These are phyloP conservation scores for Helogale parvula DNA, from an alignment of 2,113 vertebrate genomes.

Conservation along the genomic window DNA sequence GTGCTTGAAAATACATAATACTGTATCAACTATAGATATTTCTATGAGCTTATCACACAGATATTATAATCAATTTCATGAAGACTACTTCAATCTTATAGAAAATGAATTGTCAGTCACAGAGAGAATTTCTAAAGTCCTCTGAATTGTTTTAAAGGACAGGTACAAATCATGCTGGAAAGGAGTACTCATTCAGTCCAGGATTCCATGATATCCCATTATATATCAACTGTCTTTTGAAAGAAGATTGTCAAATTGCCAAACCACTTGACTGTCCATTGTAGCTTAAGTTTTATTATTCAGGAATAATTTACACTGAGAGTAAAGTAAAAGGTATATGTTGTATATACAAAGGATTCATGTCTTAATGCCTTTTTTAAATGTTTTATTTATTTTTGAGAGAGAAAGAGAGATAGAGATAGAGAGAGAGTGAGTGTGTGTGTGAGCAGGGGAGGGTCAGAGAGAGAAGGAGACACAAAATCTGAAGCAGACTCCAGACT, in stretches of 20 bases:
- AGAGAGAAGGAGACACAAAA: too few relatives aligned
- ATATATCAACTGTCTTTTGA: conserved; percentile 44
- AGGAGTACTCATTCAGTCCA: conserved; percentile 21
- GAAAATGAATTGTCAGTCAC: conserved; percentile 35
- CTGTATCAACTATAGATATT: not conserved
- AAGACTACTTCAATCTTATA: conserved; percentile 25
- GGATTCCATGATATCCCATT: not conserved
- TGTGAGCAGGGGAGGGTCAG: too few relatives aligned
- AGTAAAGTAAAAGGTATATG: conserved; percentile 77
- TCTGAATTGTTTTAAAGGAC: conserved; percentile 32
- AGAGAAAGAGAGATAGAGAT: too few relatives aligned
- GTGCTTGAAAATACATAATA: not conserved
- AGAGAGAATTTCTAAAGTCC: conserved; percentile 24
- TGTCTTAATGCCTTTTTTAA: conserved; percentile 74
- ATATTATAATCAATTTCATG: conserved; percentile 17
- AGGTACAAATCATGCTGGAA: not conserved
- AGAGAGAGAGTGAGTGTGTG: too few relatives aligned
- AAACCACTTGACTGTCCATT: conserved; percentile 73
- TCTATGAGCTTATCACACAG: conserved; percentile 21
- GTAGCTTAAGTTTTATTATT: conserved; percentile 75
- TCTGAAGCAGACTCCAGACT: too few relatives aligned
- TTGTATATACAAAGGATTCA: conserved; percentile 82
- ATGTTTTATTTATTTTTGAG: too few relatives aligned
- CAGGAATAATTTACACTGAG: conserved; percentile 75
- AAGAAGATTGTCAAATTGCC: conserved; percentile 64